Conservation (phyloP, 2,113 vertebrate genomes). For the Oplegnathus fasciatus region DNA sequence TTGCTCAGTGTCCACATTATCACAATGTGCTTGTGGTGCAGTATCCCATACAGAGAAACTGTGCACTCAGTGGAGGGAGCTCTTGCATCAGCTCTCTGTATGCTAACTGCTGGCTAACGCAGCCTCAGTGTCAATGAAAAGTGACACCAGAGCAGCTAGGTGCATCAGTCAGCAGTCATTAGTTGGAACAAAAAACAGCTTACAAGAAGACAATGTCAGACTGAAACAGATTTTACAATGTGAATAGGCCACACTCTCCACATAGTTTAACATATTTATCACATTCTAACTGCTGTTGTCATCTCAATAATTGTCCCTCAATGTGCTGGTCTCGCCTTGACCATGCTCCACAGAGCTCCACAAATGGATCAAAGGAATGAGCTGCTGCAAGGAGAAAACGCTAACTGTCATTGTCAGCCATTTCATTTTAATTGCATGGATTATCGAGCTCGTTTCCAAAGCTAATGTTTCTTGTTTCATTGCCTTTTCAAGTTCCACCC, state of each 20-base stretch:
- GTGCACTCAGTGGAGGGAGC: too few species aligned
- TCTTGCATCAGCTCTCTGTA: too few species aligned
- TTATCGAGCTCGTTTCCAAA: constrained; percentile 62
- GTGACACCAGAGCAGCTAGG: neutral
- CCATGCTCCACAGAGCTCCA: neutral
- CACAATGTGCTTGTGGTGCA: too few species aligned
- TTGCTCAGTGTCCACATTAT: too few species aligned
- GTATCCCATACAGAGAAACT: too few species aligned
- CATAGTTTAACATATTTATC: neutral
- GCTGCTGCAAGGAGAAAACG: constrained; percentile 12
- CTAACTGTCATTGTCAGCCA: constrained; percentile 54
- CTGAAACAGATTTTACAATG: too few species aligned
- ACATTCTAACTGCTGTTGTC: neutral
- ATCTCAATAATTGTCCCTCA: neutral
- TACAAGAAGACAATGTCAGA: neutral
- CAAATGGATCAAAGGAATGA: neutral
- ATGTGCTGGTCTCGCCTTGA: neutral
- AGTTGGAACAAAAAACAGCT: neutral
- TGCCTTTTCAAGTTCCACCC: constrained; percentile 23
- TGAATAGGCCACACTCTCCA: neutral
- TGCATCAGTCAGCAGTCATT: neutral
- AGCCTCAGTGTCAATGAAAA: too few species aligned
- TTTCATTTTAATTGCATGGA: constrained; percentile 62
- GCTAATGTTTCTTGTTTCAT: constrained; percentile 67
- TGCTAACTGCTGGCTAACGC: too few species aligned